Percentiles rank a stretch among this genome's conserved stretches.
These are phyloP conservation scores for Neoarius graeffei DNA, from an alignment of 2,113 vertebrate genomes.

Conservation along the genomic window DNA sequence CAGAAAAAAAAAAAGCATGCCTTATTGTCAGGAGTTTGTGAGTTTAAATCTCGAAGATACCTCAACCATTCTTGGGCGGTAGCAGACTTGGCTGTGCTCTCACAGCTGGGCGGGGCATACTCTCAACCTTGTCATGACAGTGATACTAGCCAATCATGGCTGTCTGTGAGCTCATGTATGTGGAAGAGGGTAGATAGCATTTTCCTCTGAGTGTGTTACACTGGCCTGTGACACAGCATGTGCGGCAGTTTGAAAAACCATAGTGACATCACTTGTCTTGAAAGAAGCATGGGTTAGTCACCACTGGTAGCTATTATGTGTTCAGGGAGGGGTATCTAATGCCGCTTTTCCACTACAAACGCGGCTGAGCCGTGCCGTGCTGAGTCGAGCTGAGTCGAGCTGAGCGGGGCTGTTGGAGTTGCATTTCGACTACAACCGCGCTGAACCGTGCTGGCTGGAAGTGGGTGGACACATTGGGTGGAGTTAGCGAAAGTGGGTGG, in stretches of 20 bases:
- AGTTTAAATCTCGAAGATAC: background rate
- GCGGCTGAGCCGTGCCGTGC: too few species aligned
- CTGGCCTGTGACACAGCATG: too few species aligned
- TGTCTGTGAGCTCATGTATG: background rate
- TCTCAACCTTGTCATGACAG: background rate
- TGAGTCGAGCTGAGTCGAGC: too few species aligned
- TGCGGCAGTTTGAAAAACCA: background rate
- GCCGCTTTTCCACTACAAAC: too few species aligned
- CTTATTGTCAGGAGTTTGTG: background rate
- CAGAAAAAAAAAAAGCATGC: too few species aligned
- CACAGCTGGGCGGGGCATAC: background rate
- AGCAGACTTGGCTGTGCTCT: background rate
- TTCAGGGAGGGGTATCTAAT: background rate
- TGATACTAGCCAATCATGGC: background rate
- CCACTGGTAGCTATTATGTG: background rate
- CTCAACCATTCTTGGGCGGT: background rate
- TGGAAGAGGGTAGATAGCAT: too few species aligned
- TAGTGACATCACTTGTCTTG: background rate
- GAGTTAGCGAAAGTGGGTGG: too few species aligned
- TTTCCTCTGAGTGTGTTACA: too few species aligned
- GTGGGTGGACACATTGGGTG: too few species aligned
- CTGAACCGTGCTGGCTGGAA: too few species aligned
- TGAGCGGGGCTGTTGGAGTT: too few species aligned
- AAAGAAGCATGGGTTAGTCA: background rate
- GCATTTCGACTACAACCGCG: too few species aligned